Evolutionary conservation across 2,113 vertebrate species (phyloP), one percentile per base, ranked within the genome.

Genomic region (Gracilinanus agilis): DNA sequence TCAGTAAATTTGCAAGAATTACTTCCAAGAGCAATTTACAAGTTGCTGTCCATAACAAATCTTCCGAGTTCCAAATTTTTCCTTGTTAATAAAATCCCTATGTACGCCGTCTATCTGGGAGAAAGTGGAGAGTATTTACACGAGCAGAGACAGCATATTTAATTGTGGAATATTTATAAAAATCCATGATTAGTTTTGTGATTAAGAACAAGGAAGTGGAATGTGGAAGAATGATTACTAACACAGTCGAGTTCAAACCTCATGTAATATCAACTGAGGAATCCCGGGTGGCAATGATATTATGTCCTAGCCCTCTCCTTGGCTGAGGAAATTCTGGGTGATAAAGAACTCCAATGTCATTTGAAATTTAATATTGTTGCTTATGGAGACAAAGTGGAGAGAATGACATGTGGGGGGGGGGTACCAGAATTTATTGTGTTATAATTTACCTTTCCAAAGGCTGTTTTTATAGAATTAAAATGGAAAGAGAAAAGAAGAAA

Each of bases 401-500:
- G 97, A 93, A 95, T 96, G 92, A 27, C 12, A 94, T 96, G 88
- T 93, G 94, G 90, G 53, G 40, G 94, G 90, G 53, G 40, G 16
- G 9, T 97, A 53, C 93, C 89, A 96, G 95, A 93, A 95, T 94
- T 97, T 88, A 97, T 97, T 97, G 96, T 67, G 67, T 96, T 23
- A 0, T 92, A 67, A 56, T 97, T 93, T 97, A 93, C 90, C 56
- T 97, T 96, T 97, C 89, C 92, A 97, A 98, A 97, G 97, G 94
- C 91, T 96, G 95, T 92, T 97, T 97, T 97, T 97, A 97, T 96
- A 97, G 94, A 97, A 96, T 97, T 96, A 96, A 96, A 95, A 94
- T 94, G 61, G 83, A 96, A 97, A 93, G 92, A 94, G 96, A 93
- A 97, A 98, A 98, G 96, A 97, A 98, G 97, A 98, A 97, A 98